Evolutionary conservation across 64 coral and sea anemone species (phyloP).

Genomic region (Pocillopora verrucosa): DNA sequence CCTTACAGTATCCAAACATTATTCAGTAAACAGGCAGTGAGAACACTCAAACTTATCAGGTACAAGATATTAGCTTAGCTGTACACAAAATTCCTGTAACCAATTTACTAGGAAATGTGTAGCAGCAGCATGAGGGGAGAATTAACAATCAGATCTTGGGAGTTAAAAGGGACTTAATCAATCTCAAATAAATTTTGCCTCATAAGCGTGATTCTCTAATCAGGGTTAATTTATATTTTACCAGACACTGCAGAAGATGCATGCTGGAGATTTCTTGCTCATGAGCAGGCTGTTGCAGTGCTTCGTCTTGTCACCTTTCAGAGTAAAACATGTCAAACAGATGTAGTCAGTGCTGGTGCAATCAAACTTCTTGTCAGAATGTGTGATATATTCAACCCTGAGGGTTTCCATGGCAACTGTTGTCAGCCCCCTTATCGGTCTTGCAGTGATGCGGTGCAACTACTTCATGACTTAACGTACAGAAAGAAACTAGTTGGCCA

Average conservation of each 20-base stretch:
- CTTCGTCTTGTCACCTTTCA: conserved; percentile 36
- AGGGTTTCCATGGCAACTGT: conserved; percentile 53
- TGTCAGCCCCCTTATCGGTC: conserved; percentile 6
- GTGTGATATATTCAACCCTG: conserved; percentile 52
- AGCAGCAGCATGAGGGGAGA: too few relatives aligned
- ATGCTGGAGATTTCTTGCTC: conserved; percentile 11
- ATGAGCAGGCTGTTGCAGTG: conserved; percentile 49
- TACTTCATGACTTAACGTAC: conserved; percentile 45
- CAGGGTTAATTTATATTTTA: background rate
- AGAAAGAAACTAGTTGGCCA: conserved; percentile 55
- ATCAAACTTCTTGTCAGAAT: conserved; percentile 50
- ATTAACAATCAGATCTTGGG: too few relatives aligned
- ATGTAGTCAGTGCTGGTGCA: conserved; percentile 45
- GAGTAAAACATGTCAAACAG: conserved; percentile 42
- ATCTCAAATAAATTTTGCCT: too few relatives aligned
- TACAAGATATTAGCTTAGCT: too few relatives aligned
- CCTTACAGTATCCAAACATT: too few relatives aligned
- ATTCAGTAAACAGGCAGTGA: too few relatives aligned
- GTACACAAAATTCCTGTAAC: too few relatives aligned
- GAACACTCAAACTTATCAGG: too few relatives aligned
- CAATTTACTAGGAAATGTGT: too few relatives aligned
- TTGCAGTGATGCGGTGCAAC: conserved; percentile 11
- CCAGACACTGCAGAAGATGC: background rate
- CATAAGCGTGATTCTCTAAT: too few relatives aligned
- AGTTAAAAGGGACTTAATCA: too few relatives aligned